A percentile compares a stretch with the other conserved stretches of the same genome.
Evolutionary conservation across 1,140 invertebrate genomes (phyloP).

Genomic region (Theocolax elegans): DNA sequence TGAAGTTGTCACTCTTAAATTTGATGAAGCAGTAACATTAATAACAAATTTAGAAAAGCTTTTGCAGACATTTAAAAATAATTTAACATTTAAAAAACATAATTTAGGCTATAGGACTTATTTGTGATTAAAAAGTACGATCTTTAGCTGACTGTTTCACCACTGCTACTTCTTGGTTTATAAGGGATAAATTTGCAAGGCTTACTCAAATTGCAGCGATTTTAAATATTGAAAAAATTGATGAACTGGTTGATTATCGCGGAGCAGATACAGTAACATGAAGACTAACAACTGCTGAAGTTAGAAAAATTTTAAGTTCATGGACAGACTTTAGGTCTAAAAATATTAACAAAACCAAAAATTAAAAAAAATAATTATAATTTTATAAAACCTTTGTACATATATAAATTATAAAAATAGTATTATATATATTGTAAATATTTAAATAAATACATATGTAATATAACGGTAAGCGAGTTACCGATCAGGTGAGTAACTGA

Average conservation of each 20-base stretch:
- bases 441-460: no score
- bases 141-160: conserved; percentile 87
- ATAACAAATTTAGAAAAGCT: conserved; percentile 87
- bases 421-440: no score
- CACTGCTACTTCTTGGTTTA: conserved; percentile 88
- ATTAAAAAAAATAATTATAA: conserved; percentile 66
- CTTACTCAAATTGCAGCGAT: conserved; percentile 92
- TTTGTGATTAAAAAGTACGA: conserved; percentile 93
- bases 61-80: conserved; percentile 82
- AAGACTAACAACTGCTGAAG: conserved; percentile 86
- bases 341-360: conserved; percentile 82
- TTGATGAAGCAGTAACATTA: conserved; percentile 92
- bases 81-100: conserved; percentile 82
- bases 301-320: conserved; percentile 79
- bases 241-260: conserved; percentile 80
- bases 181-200: conserved; percentile 91
- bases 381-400: no score
- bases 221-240: conserved; percentile 88
- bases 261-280: conserved; percentile 78
- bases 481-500: no score
- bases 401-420: no score
- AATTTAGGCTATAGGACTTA: conserved; percentile 88
- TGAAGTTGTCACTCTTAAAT: conserved; percentile 82
- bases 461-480: no score
- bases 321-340: conserved; percentile 82